Percentiles rank a stretch among this genome's conserved stretches.
Conservation (phyloP, 2,797 vertebrate species). For the Alauda arvensis region DNA sequence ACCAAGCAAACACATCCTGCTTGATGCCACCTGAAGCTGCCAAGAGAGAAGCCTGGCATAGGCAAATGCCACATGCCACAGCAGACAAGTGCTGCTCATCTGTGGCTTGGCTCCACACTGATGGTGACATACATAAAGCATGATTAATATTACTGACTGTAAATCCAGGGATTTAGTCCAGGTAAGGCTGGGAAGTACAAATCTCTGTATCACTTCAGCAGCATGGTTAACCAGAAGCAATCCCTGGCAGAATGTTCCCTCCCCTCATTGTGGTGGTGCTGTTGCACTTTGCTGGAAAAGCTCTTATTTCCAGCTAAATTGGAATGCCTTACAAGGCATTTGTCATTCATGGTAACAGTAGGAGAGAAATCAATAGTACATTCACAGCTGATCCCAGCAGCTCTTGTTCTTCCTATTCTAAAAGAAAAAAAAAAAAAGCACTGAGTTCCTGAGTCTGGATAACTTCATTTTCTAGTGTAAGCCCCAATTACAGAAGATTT, state of each 20-base stretch:
- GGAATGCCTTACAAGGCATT: slow-evolving; percentile 21
- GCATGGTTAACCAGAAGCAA: background rate
- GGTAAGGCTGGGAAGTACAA: background rate
- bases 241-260: background rate
- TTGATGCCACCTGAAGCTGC: background rate
- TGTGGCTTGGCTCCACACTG: background rate
- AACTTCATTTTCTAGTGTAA: slow-evolving; percentile 1
- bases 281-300: slow-evolving; percentile 33
- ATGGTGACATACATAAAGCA: background rate
- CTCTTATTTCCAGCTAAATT: slow-evolving; percentile 24
- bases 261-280: slow-evolving; percentile 36
- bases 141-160: background rate
- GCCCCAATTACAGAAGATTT: background rate
- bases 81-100: background rate
- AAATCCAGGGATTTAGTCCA: background rate
- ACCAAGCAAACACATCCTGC: background rate
- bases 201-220: background rate
- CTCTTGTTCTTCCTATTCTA: background rate
- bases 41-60: background rate
- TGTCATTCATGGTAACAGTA: slow-evolving; percentile 40
- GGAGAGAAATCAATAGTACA: slow-evolving; percentile 52
- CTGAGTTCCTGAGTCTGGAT: background rate
- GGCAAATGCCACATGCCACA: rapidly evolving
- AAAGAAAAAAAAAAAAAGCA: background rate
- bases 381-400: slow-evolving; percentile 17